Conservation (phyloP, 2,113 vertebrate species). For the Mesocricetus auratus region DNA sequence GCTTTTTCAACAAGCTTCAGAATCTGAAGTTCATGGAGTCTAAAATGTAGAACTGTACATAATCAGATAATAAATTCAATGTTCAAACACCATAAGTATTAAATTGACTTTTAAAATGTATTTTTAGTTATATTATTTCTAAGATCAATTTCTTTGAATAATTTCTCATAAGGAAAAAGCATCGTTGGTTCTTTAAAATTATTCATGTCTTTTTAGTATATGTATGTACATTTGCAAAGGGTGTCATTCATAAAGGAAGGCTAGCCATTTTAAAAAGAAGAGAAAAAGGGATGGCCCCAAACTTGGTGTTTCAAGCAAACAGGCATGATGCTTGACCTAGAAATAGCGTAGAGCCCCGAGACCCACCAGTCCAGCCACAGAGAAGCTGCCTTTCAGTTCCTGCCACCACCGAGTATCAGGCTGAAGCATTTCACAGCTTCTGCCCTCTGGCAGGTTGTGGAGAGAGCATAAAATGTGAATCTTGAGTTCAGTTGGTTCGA, state of each 20-base stretch:
- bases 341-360: not conserved
- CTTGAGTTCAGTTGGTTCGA: conserved; percentile 40
- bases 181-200: conserved; percentile 55
- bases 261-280: conserved; percentile 47
- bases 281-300: not conserved
- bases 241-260: conserved; percentile 47
- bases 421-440: conserved; percentile 44
- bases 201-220: conserved; percentile 46
- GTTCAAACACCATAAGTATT: conserved; percentile 63
- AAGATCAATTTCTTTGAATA: conserved; percentile 54
- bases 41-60: conserved; percentile 69
- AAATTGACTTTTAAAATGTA: conserved; percentile 69
- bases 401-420: conserved; percentile 6
- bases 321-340: not conserved
- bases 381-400: conserved; percentile 27
- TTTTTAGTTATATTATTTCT: conserved; percentile 70
- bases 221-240: not conserved
- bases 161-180: conserved; percentile 59
- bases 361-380: not conserved
- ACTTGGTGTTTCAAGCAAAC: not conserved
- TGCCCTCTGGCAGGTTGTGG: conserved; percentile 25
- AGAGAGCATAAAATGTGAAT: conserved; percentile 60
- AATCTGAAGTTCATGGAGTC: conserved; percentile 73
- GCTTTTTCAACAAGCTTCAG: conserved; percentile 75
- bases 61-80: conserved; percentile 68